A percentile compares a stretch with the other conserved stretches of the same genome.
These are phyloP conservation scores for Matsumyia berberina DNA, from an alignment of 2,888 invertebrate species.

Conservation along the genomic window DNA sequence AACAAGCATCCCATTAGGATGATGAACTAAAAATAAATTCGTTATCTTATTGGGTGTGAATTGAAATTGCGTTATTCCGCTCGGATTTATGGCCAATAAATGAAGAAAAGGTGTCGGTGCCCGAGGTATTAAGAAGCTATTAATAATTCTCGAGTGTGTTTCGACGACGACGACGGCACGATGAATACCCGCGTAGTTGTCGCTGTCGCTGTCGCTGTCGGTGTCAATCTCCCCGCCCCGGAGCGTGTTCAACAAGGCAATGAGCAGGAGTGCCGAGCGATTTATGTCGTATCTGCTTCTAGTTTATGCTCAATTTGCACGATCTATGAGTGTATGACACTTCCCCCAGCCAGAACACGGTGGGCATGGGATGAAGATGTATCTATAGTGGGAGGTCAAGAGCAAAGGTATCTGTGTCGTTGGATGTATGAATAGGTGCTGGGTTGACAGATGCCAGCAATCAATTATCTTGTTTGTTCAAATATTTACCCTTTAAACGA, in stretches of 20 bases:
- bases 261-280: constrained; percentile 52
- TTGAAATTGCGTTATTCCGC: constrained; percentile 55
- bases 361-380: constrained; percentile 28
- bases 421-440: constrained; percentile 34
- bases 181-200: constrained; percentile 30
- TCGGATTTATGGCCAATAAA: constrained; percentile 66
- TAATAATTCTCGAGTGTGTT: constrained; percentile 59
- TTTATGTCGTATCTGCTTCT: constrained; percentile 63
- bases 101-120: constrained; percentile 48
- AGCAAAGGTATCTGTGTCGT: constrained; percentile 35
- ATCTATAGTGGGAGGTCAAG: constrained; percentile 54
- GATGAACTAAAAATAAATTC: constrained; percentile 55
- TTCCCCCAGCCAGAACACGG: not conserved
- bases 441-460: constrained; percentile 52
- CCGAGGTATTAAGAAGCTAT: constrained; percentile 68
- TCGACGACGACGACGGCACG: constrained; percentile 11
- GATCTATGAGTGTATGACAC: constrained; percentile 50
- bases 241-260: constrained; percentile 61
- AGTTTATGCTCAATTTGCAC: constrained; percentile 61
- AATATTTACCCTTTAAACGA: constrained; percentile 53
- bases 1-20: constrained; percentile 30
- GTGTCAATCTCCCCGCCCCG: not conserved
- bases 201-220: constrained; percentile 28
- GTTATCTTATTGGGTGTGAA: constrained; percentile 70
- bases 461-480: constrained; percentile 57